phyloP scores from a whole-genome alignment of 2,113 vertebrate genomes.

The Passer montanus region DNA sequence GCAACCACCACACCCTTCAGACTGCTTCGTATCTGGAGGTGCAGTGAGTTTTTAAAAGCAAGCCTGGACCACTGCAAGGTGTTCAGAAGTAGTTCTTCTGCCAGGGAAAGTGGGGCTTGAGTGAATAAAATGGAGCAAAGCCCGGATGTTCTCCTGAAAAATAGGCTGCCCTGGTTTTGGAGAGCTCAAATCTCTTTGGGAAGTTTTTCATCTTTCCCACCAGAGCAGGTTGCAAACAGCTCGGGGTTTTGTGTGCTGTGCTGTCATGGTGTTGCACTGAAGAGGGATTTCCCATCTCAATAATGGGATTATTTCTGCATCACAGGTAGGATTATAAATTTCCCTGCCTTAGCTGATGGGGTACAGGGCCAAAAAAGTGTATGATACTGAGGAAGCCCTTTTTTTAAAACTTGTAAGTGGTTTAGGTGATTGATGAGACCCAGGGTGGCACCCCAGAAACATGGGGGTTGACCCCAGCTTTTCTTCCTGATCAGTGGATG shows the following conservation, averaged over 20 bases:
- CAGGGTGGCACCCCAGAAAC: neutral
- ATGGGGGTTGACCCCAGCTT: neutral
- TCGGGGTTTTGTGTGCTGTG: neutral
- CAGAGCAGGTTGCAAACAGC: neutral
- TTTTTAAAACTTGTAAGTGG: neutral
- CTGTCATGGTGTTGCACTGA: neutral
- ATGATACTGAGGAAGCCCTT: fast-evolving
- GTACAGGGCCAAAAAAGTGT: neutral
- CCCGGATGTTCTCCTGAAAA: neutral
- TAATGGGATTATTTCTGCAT: neutral
- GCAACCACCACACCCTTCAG: neutral
- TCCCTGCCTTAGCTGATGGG: neutral
- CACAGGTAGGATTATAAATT: neutral
- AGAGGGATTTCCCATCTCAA: neutral
- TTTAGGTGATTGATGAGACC: neutral
- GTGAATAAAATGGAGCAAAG: neutral
- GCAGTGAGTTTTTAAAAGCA: neutral
- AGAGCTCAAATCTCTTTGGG: neutral
- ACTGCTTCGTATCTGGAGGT: neutral
- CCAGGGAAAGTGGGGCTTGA: neutral
- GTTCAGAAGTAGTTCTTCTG: neutral
- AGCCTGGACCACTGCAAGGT: neutral
- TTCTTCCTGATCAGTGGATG: neutral
- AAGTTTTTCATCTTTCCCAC: neutral
- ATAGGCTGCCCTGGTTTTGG: neutral